Evolutionary conservation across 2,888 invertebrate species (phyloP).

Genomic region (Conistra vaccinii): DNA sequence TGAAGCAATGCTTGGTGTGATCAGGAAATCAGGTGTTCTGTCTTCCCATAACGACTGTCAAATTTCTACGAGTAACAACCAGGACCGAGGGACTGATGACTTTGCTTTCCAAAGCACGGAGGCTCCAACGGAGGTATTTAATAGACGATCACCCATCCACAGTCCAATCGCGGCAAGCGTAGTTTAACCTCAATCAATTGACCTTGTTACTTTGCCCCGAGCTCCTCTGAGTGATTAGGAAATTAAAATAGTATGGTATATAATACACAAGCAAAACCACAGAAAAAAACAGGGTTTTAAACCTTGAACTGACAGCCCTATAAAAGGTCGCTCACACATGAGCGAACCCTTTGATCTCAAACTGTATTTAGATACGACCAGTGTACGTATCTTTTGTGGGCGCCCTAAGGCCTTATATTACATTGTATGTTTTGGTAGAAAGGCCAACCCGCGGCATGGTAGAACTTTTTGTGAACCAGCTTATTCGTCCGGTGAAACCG

Average conservation of each 20-base stretch:
- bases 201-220: neutral
- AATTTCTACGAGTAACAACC: neutral
- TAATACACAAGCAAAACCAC: slow-evolving; percentile 11
- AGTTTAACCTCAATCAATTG: neutral
- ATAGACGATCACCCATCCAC: neutral
- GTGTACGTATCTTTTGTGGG: slow-evolving; percentile 19
- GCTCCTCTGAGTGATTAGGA: neutral
- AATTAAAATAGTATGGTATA: neutral
- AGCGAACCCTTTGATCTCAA: slow-evolving; percentile 41
- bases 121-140: neutral
- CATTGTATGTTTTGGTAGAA: neutral
- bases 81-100: neutral
- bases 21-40: neutral
- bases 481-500: neutral
- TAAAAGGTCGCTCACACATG: slow-evolving; percentile 50
- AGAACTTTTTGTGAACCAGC: neutral
- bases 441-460: neutral
- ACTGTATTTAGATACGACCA: slow-evolving; percentile 41
- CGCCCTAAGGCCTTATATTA: slow-evolving; percentile 3
- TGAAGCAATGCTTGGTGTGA: no score
- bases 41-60: neutral
- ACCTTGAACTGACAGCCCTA: slow-evolving; percentile 24
- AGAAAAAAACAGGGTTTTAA: neutral
- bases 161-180: neutral
- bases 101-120: neutral